phyloP scores from a whole-genome alignment of 1,140 invertebrate genomes.

The Bacillus rossius region DNA sequence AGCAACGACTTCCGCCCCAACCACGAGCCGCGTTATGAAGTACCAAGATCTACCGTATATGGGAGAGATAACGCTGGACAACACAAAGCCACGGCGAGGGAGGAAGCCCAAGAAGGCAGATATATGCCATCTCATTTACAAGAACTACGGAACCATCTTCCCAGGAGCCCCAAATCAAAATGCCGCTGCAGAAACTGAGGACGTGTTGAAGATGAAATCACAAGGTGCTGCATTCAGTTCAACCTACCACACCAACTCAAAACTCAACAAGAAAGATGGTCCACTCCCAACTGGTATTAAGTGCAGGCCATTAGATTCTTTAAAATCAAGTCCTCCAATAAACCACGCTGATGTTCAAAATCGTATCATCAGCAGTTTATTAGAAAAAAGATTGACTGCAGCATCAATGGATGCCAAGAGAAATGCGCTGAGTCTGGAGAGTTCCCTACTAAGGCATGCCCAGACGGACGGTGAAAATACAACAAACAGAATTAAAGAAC shows the following conservation, averaged over 20 bases:
- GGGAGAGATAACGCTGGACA: constrained; percentile 84
- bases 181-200: neutral
- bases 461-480: no score
- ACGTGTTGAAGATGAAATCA: neutral
- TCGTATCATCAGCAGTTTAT: constrained; percentile 58
- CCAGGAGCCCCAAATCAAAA: constrained; percentile 53
- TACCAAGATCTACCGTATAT: constrained; percentile 84
- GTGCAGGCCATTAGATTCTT: constrained; percentile 2
- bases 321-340: neutral
- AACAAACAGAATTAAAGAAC: no score
- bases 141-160: constrained; percentile 80
- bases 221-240: neutral
- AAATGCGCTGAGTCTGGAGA: no score
- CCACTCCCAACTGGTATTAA: neutral
- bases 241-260: neutral
- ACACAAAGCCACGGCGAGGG: constrained; percentile 73
- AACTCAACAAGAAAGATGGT: neutral
- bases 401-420: neutral
- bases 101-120: constrained; percentile 86
- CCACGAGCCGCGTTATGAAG: constrained; percentile 45
- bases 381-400: constrained; percentile 56
- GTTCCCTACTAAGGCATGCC: no score
- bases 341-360: constrained; percentile 58
- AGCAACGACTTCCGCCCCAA: neutral
- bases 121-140: constrained; percentile 86